phyloP scores from a whole-genome alignment of 2,797 vertebrate genomes.

The Hypotaenidia okinawae region DNA sequence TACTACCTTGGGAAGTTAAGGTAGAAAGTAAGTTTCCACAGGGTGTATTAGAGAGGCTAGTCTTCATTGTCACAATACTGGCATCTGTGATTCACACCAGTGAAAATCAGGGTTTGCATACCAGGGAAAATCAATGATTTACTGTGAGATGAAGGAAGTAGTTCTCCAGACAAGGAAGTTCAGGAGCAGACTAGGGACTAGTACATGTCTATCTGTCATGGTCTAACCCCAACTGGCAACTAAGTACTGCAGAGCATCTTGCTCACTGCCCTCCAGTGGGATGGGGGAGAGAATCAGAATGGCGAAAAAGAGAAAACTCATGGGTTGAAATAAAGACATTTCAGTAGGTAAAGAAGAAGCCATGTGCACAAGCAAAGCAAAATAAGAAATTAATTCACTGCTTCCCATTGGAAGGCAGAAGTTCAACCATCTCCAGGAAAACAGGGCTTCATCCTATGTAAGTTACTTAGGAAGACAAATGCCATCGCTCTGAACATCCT shows the following conservation, averaged over 20 bases:
- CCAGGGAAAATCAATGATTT: not conserved
- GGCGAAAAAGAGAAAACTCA: not conserved
- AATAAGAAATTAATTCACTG: not conserved
- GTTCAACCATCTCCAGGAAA: not conserved
- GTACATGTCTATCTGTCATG: accelerated
- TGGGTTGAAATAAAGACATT: not conserved
- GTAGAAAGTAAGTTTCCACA: not conserved
- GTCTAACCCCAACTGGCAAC: not conserved
- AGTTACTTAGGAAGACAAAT: not conserved
- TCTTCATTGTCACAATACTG: not conserved
- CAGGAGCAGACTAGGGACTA: not conserved
- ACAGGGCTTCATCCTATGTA: accelerated
- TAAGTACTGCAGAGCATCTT: accelerated
- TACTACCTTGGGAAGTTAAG: not conserved
- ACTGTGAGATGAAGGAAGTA: not conserved
- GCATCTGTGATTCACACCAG: not conserved
- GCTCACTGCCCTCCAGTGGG: accelerated
- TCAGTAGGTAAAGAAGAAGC: not conserved
- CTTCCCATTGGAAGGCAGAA: not conserved
- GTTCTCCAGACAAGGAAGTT: not conserved
- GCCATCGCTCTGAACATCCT: accelerated
- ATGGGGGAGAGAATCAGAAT: not conserved
- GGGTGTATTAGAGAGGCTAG: accelerated
- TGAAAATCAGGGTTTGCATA: not conserved
- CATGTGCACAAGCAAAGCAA: accelerated